Evolutionary conservation across 2,797 vertebrate species (phyloP).

Genomic region (Amazona finschi): DNA sequence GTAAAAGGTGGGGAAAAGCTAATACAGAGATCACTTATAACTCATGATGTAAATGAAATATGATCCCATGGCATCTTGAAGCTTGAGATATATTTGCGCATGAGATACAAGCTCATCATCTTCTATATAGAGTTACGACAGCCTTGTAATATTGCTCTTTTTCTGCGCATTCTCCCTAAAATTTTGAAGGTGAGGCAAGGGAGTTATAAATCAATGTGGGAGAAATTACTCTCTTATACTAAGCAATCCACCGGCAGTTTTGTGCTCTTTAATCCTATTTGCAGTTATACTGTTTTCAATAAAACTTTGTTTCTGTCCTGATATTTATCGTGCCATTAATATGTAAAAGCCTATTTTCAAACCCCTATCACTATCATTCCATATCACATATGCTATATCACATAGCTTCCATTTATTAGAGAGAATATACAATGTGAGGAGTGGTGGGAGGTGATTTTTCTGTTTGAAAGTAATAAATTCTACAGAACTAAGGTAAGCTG

Average conservation of each 20-base stretch:
- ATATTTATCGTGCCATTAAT: background rate
- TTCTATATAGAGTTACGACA: background rate
- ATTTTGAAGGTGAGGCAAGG: background rate
- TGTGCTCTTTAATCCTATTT: background rate
- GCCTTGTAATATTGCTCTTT: background rate
- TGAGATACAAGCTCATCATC: background rate
- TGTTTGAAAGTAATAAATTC: background rate
- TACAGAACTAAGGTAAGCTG: background rate
- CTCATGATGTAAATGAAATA: constrained; percentile 48
- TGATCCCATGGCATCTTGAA: background rate
- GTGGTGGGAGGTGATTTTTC: background rate
- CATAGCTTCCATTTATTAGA: background rate
- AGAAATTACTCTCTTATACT: background rate
- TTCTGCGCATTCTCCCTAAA: background rate
- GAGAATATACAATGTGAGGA: background rate
- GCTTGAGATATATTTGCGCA: constrained; percentile 21
- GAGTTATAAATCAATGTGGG: background rate
- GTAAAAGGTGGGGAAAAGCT: constrained; percentile 23
- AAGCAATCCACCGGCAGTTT: background rate
- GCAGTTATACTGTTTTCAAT: background rate
- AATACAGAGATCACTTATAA: constrained; percentile 46
- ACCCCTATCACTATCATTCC: background rate
- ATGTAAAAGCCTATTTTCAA: background rate
- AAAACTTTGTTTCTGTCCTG: background rate
- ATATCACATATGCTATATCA: background rate